phyloP scores from a whole-genome alignment of 2,888 invertebrate genomes.

The Pammene fasciana region DNA sequence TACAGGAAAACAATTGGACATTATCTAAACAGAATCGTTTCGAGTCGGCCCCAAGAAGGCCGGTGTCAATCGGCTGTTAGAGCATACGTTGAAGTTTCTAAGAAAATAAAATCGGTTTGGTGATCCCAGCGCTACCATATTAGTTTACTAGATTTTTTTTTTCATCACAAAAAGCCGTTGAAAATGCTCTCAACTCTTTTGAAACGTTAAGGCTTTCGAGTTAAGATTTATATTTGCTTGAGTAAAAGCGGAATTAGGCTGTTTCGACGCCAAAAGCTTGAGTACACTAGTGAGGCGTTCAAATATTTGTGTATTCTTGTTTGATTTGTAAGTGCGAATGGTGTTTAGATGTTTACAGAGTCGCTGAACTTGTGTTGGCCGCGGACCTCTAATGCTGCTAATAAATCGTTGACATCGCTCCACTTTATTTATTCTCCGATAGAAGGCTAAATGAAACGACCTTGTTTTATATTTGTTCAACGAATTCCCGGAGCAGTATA shows the following conservation, averaged over 20 bases:
- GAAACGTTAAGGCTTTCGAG: conserved; percentile 55
- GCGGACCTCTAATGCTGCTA: conserved; percentile 69
- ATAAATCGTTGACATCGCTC: conserved; percentile 74
- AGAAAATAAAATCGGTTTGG: conserved; percentile 73
- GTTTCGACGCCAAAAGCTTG: conserved; percentile 59
- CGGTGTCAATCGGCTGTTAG: conserved; percentile 45
- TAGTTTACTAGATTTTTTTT: conserved; percentile 63
- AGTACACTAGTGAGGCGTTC: conserved; percentile 56
- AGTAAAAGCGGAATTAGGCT: conserved; percentile 54
- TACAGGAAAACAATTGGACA: conserved; percentile 34
- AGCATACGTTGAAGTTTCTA: conserved; percentile 63
- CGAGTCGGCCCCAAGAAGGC: conserved; percentile 44
- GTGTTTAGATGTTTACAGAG: conserved; percentile 80
- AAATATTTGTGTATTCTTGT: conserved; percentile 80
- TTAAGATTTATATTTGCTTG: conserved; percentile 64
- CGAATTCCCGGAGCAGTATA: neutral
- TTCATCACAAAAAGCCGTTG: conserved; percentile 53
- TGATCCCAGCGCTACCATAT: conserved; percentile 72
- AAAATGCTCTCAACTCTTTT: conserved; percentile 50
- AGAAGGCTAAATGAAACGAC: conserved; percentile 28
- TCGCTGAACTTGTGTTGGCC: conserved; percentile 73
- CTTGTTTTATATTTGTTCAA: conserved; percentile 27
- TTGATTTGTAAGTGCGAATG: conserved; percentile 82
- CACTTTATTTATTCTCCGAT: conserved; percentile 52
- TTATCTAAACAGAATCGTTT: conserved; percentile 24